Percentiles rank a stretch among this genome's conserved stretches.
phyloP scores from a whole-genome alignment of 2,113 vertebrate genomes.

The Eolophus roseicapilla region DNA sequence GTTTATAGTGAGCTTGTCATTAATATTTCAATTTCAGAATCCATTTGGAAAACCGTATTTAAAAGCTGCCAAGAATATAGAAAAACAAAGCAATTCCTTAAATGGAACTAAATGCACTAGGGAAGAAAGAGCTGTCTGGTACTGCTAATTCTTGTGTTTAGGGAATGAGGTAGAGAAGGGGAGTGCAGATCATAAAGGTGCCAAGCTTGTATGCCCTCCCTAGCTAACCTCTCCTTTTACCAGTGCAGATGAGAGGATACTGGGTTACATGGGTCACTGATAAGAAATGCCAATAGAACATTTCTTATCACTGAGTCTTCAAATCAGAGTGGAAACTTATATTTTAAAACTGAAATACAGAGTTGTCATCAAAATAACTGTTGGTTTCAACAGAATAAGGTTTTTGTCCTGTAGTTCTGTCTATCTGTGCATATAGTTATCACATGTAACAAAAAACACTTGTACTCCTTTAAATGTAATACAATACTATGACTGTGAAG shows the following conservation, averaged over 20 bases:
- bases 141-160: neutral
- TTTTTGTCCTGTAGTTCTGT: neutral
- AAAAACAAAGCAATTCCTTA: neutral
- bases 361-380: neutral
- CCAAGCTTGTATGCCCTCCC: neutral
- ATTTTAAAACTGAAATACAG: neutral
- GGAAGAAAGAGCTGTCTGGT: neutral
- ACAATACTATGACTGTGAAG: neutral
- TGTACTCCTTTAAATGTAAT: neutral
- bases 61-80: neutral
- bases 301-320: neutral
- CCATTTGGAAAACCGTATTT: neutral
- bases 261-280: neutral
- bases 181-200: neutral
- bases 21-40: neutral
- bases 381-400: neutral
- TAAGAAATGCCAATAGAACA: neutral
- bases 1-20: neutral
- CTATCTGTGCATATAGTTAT: neutral
- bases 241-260: neutral
- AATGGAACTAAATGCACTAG: neutral
- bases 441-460: neutral
- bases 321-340: neutral
- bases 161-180: neutral
- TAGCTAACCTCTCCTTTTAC: neutral